Evolutionary conservation across 2,113 vertebrate species (phyloP).

Genomic region (Glareola pratincola): DNA sequence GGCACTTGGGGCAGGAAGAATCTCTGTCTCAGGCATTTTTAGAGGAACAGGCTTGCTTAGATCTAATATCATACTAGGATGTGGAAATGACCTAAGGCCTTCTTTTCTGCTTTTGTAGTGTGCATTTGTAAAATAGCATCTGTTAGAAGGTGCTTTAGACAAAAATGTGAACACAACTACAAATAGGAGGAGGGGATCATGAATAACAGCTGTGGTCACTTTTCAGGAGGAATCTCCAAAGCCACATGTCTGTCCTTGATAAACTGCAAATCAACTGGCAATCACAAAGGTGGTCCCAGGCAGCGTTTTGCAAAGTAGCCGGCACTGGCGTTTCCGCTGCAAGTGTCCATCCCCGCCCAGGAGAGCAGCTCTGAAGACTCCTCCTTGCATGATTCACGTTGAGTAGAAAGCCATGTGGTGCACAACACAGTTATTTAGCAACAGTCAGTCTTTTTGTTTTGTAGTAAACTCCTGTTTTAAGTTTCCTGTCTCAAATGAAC

Average conservation of each 20-base stretch:
- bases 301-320: rapidly evolving
- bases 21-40: not conserved
- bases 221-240: not conserved
- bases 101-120: not conserved
- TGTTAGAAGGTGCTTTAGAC: not conserved
- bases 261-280: not conserved
- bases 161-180: not conserved
- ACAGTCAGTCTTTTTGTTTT: not conserved
- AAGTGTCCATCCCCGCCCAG: not conserved
- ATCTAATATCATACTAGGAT: not conserved
- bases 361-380: not conserved
- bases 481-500: not conserved
- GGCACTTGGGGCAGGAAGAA: not conserved
- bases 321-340: rapidly evolving
- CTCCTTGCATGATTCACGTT: not conserved
- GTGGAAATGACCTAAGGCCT: not conserved
- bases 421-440: not conserved
- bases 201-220: not conserved
- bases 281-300: not conserved
- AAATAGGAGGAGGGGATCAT: not conserved
- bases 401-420: not conserved
- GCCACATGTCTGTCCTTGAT: not conserved
- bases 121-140: not conserved
- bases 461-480: not conserved
- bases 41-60: not conserved